Percentiles rank a stretch among this genome's conserved stretches.
Conservation (phyloP, 2,113 vertebrate species). For the Eira barbara region DNA sequence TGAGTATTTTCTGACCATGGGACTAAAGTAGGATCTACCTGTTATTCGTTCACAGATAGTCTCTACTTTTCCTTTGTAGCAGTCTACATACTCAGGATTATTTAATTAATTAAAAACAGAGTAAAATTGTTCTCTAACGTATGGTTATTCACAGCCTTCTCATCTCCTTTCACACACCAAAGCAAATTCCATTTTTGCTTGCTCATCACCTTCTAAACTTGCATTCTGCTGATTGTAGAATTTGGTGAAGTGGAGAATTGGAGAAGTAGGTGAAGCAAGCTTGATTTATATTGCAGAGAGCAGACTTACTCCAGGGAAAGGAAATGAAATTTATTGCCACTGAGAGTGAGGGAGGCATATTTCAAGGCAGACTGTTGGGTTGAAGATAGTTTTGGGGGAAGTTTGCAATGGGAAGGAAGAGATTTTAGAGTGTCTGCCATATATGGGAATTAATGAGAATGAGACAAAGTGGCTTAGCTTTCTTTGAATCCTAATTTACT, state of each 20-base stretch:
- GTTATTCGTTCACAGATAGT: neutral
- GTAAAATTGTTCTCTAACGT: neutral
- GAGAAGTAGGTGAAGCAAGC: constrained; percentile 44
- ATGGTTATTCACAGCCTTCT: neutral
- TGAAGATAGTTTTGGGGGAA: neutral
- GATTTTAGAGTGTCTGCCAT: neutral
- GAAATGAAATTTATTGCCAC: constrained; percentile 56
- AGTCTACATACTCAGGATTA: neutral
- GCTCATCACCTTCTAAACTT: constrained; percentile 52
- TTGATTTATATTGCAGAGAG: constrained; percentile 61
- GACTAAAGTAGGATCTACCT: neutral
- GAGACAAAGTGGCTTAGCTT: neutral
- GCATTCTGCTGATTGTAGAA: constrained; percentile 55
- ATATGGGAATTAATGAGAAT: neutral
- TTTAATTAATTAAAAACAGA: neutral
- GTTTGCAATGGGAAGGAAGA: constrained; percentile 2
- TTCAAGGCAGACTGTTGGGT: constrained; percentile 9
- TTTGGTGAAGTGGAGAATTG: constrained; percentile 61
- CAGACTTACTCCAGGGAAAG: constrained; percentile 51
- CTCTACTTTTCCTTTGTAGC: neutral
- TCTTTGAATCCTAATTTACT: neutral
- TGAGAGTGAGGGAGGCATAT: constrained; percentile 13
- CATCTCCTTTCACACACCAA: constrained; percentile 39
- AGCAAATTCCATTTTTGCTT: constrained; percentile 61
- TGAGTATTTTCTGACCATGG: neutral